Evolutionary conservation across 1,140 invertebrate genomes (phyloP), one percentile per base, ranked within the genome.

Genomic region (Drosophila ironensis): DNA sequence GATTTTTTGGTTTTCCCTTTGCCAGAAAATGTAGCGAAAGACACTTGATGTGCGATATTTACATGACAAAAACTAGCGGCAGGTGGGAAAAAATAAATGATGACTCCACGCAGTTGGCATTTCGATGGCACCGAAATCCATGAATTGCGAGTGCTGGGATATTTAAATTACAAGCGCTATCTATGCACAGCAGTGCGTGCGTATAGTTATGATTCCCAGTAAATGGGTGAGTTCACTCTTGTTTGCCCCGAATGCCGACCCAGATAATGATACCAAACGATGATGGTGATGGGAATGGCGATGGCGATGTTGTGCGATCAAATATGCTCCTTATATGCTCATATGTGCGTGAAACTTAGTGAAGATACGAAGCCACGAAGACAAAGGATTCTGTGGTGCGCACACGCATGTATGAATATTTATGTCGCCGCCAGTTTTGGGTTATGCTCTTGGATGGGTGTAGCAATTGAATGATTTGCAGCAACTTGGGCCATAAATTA

Each of bases 331-430:
- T 52, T 37, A 52, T 52, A 52, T 71, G 68, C 35, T 44, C 68
- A 72, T 63, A 47, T 53, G 28, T 72, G 68, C 68, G 67, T 71
- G 56, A 71, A 71, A 71, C 20, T 33, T 24, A 63, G 12, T 24
- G 35, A 35, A 71, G 57, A 72, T 69, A 69, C 20, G 45, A 17
- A 17, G 19, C 45, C 64, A 71, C 51, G 35, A 20, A 33, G 19
- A 19, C 7, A 45, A 30, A 44, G 27, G 37, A 4, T 11, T 19
- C 12, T 14, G 1, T 2, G 25, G 27, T 16, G 20, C 11, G 35
- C 24, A 56, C 19, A 14, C 37, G 37, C 33, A 48, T 30, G 44
- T 59, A 70, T 70, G 52, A 70, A 70, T 70, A 70, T 70, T 70
- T 69, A 70, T 70, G 37, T 22, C 22, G 22, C 41, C 30, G 41